A percentile compares a stretch with the other conserved stretches of the same genome.
Evolutionary conservation across 1,140 invertebrate species (phyloP).

Genomic region (Aporrectodea caliginosa): DNA sequence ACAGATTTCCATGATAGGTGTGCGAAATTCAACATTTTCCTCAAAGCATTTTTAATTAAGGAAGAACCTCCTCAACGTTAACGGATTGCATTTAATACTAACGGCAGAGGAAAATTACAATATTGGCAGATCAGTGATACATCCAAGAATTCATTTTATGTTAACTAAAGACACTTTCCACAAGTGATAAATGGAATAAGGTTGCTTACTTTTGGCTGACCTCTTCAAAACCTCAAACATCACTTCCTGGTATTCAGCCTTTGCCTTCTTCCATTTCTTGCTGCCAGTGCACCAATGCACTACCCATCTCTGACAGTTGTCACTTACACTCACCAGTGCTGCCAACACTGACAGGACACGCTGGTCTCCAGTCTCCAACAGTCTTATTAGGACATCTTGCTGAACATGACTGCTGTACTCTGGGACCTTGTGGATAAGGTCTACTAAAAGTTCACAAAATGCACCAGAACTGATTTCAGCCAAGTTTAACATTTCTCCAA

Average conservation of each 20-base stretch:
- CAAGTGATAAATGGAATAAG: too few relatives aligned
- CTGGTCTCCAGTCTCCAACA: not conserved
- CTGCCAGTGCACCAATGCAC: not conserved
- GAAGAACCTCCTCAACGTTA: too few relatives aligned
- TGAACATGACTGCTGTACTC: not conserved
- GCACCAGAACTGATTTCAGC: not conserved
- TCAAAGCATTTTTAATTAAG: too few relatives aligned
- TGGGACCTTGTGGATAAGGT: not conserved
- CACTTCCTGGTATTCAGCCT: not conserved
- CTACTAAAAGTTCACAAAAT: not conserved
- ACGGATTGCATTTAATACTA: too few relatives aligned
- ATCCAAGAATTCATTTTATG: too few relatives aligned
- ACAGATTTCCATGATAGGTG: too few relatives aligned
- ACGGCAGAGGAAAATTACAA: too few relatives aligned
- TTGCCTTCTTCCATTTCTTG: not conserved
- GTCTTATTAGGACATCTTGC: not conserved
- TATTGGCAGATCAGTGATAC: too few relatives aligned
- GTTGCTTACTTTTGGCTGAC: not conserved
- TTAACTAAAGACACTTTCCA: too few relatives aligned
- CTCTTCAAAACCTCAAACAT: not conserved
- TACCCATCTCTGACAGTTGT: not conserved
- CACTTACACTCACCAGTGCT: not conserved
- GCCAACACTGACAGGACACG: not conserved
- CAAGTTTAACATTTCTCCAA: not conserved
- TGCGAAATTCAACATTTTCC: too few relatives aligned